Percentiles rank a stretch among this genome's conserved stretches.
phyloP scores from a whole-genome alignment of 2,113 vertebrate species.

The pig (Sus scrofa) region T2T-Sscrofa CM000830.6:87718501-87719000 shows the following conservation, averaged over 20 bases:
- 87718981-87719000: conserved; percentile 30
- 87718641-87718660: conserved; percentile 47
- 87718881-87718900: conserved; percentile 70
- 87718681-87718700: conserved; percentile 82
- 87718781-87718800: conserved; percentile 85
- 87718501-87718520: not conserved
- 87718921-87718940: conserved; percentile 38
- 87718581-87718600: not conserved
- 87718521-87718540: not conserved
- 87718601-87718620: conserved; percentile 32
- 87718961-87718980: conserved; percentile 66
- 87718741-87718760: conserved; percentile 83
- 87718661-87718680: conserved; percentile 62
- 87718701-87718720: conserved; percentile 81
- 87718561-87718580: not conserved
- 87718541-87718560: not conserved
- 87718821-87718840: conserved; percentile 85
- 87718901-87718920: not conserved
- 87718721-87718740: conserved; percentile 79
- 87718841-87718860: conserved; percentile 83
- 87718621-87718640: conserved; percentile 35
- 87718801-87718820: conserved; percentile 86
- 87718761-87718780: conserved; percentile 86
- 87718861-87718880: conserved; percentile 83
- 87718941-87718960: conserved; percentile 53